phyloP scores from a whole-genome alignment of 2,888 invertebrate genomes.

The Ormyrus thymus region DNA sequence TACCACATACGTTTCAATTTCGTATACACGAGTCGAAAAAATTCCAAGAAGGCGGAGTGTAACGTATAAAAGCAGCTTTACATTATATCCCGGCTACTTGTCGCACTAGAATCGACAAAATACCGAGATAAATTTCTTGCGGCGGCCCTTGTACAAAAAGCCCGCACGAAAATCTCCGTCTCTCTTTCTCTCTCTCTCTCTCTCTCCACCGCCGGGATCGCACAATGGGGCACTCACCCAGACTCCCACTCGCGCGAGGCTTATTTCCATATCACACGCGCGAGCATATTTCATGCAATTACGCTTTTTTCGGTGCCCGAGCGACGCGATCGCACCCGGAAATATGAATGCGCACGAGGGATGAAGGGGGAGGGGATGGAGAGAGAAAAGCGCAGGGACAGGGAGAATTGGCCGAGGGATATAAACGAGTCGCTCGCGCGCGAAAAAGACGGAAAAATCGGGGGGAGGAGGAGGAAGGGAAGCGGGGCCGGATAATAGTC shows the following conservation, averaged over 20 bases:
- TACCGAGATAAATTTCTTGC: constrained; percentile 8
- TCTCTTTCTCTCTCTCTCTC: too few species aligned
- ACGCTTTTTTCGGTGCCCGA: constrained; percentile 66
- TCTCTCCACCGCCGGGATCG: too few species aligned
- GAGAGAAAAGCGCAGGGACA: constrained; percentile 53
- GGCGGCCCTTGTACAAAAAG: neutral
- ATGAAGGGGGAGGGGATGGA: neutral
- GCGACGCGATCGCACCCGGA: constrained; percentile 59
- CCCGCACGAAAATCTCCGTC: neutral
- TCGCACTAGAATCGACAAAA: neutral
- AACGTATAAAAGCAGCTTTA: too few species aligned
- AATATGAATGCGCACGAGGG: constrained; percentile 59
- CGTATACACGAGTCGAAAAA: too few species aligned
- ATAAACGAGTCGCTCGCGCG: constrained; percentile 37
- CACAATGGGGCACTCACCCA: too few species aligned
- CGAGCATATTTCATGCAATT: constrained; percentile 70
- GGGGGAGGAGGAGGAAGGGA: constrained; percentile 47
- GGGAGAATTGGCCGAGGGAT: constrained; percentile 54
- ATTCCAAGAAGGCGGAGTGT: too few species aligned
- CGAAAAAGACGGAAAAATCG: constrained; percentile 49
- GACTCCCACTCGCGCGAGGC: neutral
- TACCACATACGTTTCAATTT: too few species aligned
- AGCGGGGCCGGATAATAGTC: constrained; percentile 51
- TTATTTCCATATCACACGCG: neutral
- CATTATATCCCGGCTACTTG: neutral